phyloP scores from a whole-genome alignment of 2,113 vertebrate species.

The Benitochromis conjunctus region DNA sequence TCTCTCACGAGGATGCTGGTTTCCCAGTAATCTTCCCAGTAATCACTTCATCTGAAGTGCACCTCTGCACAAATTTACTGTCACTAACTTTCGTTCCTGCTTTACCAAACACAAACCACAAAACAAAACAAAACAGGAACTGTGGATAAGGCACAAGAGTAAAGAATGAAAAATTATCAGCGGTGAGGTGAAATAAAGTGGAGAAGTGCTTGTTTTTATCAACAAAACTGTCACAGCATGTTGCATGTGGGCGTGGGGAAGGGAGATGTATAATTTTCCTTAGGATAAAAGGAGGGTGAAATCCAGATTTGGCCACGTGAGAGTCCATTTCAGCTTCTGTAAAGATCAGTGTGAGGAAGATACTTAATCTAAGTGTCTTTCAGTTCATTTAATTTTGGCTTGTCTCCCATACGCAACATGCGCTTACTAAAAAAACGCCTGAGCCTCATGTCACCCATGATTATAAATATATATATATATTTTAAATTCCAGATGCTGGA shows the following conservation, averaged over 20 bases:
- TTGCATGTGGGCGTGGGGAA: constrained; percentile 13
- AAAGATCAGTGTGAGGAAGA: constrained; percentile 12
- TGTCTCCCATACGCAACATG: background rate
- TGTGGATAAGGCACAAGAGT: background rate
- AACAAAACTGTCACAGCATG: constrained; percentile 38
- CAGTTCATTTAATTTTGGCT: constrained; percentile 33
- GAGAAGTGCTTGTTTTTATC: constrained; percentile 24
- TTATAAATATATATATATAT: constrained; percentile 5
- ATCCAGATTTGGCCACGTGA: constrained; percentile 31
- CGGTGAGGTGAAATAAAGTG: background rate
- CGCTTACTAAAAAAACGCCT: constrained; percentile 14
- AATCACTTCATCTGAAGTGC: constrained; percentile 30
- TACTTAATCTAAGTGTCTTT: constrained; percentile 26
- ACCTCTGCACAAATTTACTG: constrained; percentile 9
- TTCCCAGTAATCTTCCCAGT: constrained; percentile 31
- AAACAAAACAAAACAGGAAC: background rate
- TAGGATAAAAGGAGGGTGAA: constrained; percentile 42
- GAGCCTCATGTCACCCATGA: constrained; percentile 10
- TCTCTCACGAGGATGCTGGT: constrained; percentile 38
- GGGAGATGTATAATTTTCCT: constrained; percentile 49
- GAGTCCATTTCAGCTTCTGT: constrained; percentile 2
- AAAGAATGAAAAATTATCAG: background rate
- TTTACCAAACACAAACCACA: background rate
- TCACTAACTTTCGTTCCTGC: background rate
- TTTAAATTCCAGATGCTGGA: constrained; percentile 17